Evolutionary conservation across 2,797 vertebrate species (phyloP), one percentile per base, ranked within the genome.

Genomic region (Urophycis tenuis): DNA sequence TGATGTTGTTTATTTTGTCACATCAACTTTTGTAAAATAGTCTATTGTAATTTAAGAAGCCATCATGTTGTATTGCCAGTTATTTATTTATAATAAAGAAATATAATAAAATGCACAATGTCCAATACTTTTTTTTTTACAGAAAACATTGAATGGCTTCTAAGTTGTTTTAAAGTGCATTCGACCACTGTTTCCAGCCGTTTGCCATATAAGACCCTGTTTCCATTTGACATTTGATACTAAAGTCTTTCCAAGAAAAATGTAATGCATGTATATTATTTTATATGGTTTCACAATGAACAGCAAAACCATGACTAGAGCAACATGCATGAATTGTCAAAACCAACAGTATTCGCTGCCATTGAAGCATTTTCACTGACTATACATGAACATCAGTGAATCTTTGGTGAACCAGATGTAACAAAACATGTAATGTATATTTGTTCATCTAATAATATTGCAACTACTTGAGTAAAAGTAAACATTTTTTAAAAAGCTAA

Each of bases 51-150:
- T 67, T 17, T 79, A 77, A 78, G 39, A 45, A 39, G 45, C 34
- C 60, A 71, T 79, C 12, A 75, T 41, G 33, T 73, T 83, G 49
- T 87, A 70, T 79, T 69, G 32, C 71, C 32, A 74, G 36, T 67
- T 80, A 81, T 67, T n/a, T 82, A 84, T 88, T 77, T 25, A 60
- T 60, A 49, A 60, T 78, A 64, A 73, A 77, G 73, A 78, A 72
- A 4, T 35, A 49, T 35, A 49, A 60, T 15, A 64, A 64, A 64
- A 64, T 64, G 8, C 53, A 10, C n/a, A n/a, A 64, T 64, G n/a
- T 64, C 2, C n/a, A 71, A 60, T 36, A 29, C 2, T 71, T 71
- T 81, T 5, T 81, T 5, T 22, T 7, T 39, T 41, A 64, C 49
- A 1, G 15, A 60, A 60, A n/a, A n/a, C 49, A 36, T 53, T 12